Evolutionary conservation across 2,113 vertebrate species (phyloP).

Genomic region (Rhea americana): DNA sequence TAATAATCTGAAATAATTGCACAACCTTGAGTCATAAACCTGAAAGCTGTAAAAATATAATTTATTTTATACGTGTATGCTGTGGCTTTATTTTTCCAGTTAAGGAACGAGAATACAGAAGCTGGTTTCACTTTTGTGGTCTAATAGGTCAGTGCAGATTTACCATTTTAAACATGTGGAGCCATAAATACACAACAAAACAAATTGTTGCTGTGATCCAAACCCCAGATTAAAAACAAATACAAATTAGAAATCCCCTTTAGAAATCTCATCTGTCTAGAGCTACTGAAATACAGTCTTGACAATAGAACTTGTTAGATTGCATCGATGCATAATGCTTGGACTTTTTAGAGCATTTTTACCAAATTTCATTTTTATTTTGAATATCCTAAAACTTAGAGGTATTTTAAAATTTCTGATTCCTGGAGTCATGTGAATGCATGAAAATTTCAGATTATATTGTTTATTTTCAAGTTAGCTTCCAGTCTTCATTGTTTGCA

Average conservation of each 20-base stretch:
- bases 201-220: conserved; percentile 55
- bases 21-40: background rate
- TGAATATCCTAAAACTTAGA: background rate
- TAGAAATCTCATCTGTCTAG: conserved; percentile 32
- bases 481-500: background rate
- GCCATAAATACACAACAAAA: conserved; percentile 55
- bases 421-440: background rate
- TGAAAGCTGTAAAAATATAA: conserved; percentile 50
- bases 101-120: conserved; percentile 56
- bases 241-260: conserved; percentile 41
- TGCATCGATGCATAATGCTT: background rate
- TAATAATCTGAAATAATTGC: conserved; percentile 3
- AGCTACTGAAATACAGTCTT: conserved; percentile 38
- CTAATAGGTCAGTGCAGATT: conserved; percentile 58
- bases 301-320: conserved; percentile 38
- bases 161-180: conserved; percentile 58
- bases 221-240: conserved; percentile 69
- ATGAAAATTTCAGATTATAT: background rate
- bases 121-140: conserved; percentile 58
- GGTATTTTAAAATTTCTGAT: background rate
- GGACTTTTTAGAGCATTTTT: background rate
- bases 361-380: conserved; percentile 7
- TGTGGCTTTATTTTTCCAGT: conserved; percentile 50
- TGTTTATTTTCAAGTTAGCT: background rate
- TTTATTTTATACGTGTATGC: conserved; percentile 50